A percentile compares a stretch with the other conserved stretches of the same genome.
Conservation (phyloP, 2,888 invertebrate species). For the Acanthoscelides obtectus region DNA sequence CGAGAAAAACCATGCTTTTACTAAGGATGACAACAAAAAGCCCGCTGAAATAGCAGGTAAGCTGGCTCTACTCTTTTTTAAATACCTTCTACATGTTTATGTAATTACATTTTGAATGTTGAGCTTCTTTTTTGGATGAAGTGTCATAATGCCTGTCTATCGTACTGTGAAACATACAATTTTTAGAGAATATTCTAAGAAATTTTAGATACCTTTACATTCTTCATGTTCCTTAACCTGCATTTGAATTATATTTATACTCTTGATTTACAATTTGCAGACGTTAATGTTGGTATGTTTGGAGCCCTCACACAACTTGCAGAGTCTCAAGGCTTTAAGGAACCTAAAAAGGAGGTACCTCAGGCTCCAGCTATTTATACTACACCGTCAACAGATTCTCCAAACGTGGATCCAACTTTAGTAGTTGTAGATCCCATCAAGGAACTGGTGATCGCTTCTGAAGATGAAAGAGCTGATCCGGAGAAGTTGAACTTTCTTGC, state of each 20-base stretch:
- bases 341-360: conserved; percentile 4
- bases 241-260: too few species aligned
- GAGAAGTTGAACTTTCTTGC: conserved; percentile 57
- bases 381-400: conserved; percentile 7
- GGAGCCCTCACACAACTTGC: conserved; percentile 39
- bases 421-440: conserved; percentile 54
- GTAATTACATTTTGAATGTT: too few species aligned
- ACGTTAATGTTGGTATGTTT: conserved; percentile 28
- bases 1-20: not conserved
- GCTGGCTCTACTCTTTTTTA: not conserved
- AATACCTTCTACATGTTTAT: not conserved
- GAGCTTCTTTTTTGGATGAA: too few species aligned
- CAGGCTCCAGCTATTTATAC: conserved; percentile 14
- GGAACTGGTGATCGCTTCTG: conserved; percentile 58
- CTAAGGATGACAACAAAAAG: not conserved
- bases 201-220: too few species aligned
- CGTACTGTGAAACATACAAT: too few species aligned
- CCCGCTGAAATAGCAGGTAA: not conserved
- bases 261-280: not conserved
- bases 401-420: conserved; percentile 2
- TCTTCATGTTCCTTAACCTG: too few species aligned
- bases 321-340: conserved; percentile 31
- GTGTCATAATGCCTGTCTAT: too few species aligned
- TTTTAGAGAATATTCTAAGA: too few species aligned
- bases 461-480: conserved; percentile 45